Base-by-base conservation (phyloP, 1,140 invertebrate genomes). In the Caenorhabditis tropicalis region DNA sequence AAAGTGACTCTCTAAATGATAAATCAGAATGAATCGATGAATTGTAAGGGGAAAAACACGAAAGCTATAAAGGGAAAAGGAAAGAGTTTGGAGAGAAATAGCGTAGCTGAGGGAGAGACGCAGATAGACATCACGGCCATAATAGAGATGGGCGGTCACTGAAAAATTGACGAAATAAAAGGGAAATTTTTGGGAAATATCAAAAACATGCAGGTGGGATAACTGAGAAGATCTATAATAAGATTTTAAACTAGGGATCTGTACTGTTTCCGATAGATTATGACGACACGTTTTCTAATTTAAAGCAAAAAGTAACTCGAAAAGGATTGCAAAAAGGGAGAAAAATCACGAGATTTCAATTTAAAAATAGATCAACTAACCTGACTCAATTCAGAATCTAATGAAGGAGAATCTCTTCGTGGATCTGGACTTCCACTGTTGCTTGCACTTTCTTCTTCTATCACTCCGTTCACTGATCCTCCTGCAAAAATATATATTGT, bases 401-500 rank as follows among this genome's bases (percentile, higher is more conserved):
- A 21, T 16, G 58, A 74, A 1, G 65, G 65, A 39, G 65, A 74
- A 27, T 74, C 65, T 46, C 65, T 19, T 27, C 36, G 65, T 43
- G 65, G 65, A 51, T 82, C 83, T 9, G 83, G 83, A 58, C 70
- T 80, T 43, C 80, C 70, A 33, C 79, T 84, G 0, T 70, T 70
- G 15, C 65, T 74, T 3, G 83, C 49, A 46, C 83, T 84, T 39
- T 84, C 83, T 48, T 84, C 83, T 39, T 84, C 83, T 36, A 84
- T 84, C 36, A 84, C 83, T n/a, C 83, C 83, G n/a, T 84, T 84
- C 19, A 51, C 79, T 31, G 48, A 27, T 65, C 83, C 82, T 31
- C 82, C 39, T 65, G 56, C 5, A 82, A 82, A 31, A 6, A 10
- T 1, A 19, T 60, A 82, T 43, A 2, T 21, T 21, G n/a, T n/a